Base-by-base conservation (phyloP, 1,140 invertebrate genomes). In the Drosophila bifasciata region DNA sequence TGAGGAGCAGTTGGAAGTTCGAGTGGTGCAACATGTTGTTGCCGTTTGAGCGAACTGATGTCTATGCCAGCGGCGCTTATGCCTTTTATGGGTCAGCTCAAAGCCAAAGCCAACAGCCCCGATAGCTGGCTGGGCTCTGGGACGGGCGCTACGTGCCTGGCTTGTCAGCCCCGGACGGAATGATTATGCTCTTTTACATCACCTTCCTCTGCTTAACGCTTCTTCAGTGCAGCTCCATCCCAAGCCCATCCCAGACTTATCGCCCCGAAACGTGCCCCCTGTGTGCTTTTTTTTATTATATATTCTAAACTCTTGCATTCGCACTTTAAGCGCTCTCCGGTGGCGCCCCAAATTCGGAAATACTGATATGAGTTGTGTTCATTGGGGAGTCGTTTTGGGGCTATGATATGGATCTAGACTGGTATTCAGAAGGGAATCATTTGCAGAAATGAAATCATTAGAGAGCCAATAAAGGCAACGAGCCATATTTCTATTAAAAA, bases 51-150 rank as follows among this genome's bases (percentile, higher is more conserved):
- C 9, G 60, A 25, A 75, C 71, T 75, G 71, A 75, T 75, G 53
- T 15, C 40, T 39, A 15, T 40, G n/a, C 17, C 45, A 45, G 36
- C 8, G 15, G 48, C 16, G 52, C 36, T 55, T 5, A 39, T 32
- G 25, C 17, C 66, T 69, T 69, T 69, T 69, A 69, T 69, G 49
- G 50, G 50, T 48, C 32, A 68, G 16, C n/a, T n/a, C 8, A 28
- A 15, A n/a, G 25, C 15, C 13, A 15, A 11, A 5, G 23, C 28
- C 21, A 69, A 68, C 64, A 61, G 1, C 28, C 49, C 49, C 9
- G 62, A 69, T 69, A 28, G 32, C 16, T 9, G 32, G 11, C 3
- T 11, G 32, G 11, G 4, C 32, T 36, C 32, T 36, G 32, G 3
- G 32, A 36, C 32, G 32, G 32, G 32, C 32, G 11, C 32, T 36